Percentiles rank a stretch among this genome's conserved stretches.
phyloP scores from a whole-genome alignment of 2,113 vertebrate genomes.

The Xiphorhynchus elegans region DNA sequence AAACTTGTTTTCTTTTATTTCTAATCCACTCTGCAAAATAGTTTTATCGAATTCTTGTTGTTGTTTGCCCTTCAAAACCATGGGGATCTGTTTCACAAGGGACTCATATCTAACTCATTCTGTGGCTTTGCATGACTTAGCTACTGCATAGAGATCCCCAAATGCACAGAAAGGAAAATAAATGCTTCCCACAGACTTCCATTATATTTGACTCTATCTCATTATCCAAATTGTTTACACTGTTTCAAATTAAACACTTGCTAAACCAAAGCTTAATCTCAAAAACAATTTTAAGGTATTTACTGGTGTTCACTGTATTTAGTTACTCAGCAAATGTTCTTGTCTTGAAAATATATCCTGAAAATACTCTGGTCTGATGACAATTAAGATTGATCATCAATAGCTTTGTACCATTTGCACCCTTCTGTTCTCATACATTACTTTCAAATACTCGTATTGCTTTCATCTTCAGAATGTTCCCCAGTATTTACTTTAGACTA shows the following conservation, averaged over 20 bases:
- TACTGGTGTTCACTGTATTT: background rate
- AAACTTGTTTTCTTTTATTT: background rate
- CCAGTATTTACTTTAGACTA: background rate
- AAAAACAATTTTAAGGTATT: background rate
- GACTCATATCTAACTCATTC: background rate
- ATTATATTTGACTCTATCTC: background rate
- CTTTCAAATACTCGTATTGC: background rate
- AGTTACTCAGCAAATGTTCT: background rate
- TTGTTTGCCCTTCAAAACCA: background rate
- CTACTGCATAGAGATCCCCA: background rate
- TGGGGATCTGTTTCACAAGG: background rate
- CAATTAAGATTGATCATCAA: background rate
- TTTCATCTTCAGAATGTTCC: background rate
- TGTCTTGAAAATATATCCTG: background rate
- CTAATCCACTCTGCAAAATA: background rate
- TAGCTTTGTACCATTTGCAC: background rate
- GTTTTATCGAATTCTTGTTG: background rate
- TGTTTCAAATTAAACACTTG: background rate
- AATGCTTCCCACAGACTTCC: background rate
- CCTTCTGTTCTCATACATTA: background rate
- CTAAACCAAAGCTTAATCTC: background rate
- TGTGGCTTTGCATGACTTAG: background rate
- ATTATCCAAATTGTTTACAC: slow-evolving; percentile 23
- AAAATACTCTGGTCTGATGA: background rate
- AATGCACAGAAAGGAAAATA: background rate